Conservation (phyloP, 2,113 vertebrate genomes). For the Forbesichthys agassizii region DNA sequence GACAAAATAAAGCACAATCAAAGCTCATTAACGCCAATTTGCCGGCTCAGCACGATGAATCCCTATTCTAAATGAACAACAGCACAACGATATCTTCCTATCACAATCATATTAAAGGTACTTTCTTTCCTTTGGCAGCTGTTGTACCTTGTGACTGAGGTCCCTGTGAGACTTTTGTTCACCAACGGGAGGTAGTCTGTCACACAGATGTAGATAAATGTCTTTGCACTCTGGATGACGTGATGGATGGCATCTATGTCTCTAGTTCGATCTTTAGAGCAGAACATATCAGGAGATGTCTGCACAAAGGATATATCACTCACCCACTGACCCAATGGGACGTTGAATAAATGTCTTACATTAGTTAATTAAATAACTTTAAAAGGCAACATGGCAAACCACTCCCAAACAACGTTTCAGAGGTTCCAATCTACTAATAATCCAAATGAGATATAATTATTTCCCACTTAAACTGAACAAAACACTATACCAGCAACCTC, state of each 20-base stretch:
- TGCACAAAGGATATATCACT: slow-evolving; percentile 35
- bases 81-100: neutral
- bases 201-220: slow-evolving; percentile 69
- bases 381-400: neutral
- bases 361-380: neutral
- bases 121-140: neutral
- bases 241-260: slow-evolving; percentile 67
- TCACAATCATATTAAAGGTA: neutral
- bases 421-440: too few species aligned
- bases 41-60: neutral
- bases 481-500: too few species aligned
- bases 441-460: too few species aligned
- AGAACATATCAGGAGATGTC: slow-evolving; percentile 69
- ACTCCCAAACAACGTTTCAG: too few species aligned
- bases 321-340: slow-evolving; percentile 1
- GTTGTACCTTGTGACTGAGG: slow-evolving; percentile 54
- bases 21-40: neutral
- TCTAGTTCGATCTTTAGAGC: slow-evolving; percentile 66
- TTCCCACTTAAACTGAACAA: too few species aligned
- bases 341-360: neutral
- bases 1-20: neutral
- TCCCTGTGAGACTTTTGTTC: slow-evolving; percentile 56
- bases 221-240: slow-evolving; percentile 66
- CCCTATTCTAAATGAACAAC: neutral
- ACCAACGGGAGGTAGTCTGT: slow-evolving; percentile 72